Evolutionary conservation across 1,140 invertebrate species (phyloP), one percentile per base, ranked within the genome.

Genomic region (Musca domestica): DNA sequence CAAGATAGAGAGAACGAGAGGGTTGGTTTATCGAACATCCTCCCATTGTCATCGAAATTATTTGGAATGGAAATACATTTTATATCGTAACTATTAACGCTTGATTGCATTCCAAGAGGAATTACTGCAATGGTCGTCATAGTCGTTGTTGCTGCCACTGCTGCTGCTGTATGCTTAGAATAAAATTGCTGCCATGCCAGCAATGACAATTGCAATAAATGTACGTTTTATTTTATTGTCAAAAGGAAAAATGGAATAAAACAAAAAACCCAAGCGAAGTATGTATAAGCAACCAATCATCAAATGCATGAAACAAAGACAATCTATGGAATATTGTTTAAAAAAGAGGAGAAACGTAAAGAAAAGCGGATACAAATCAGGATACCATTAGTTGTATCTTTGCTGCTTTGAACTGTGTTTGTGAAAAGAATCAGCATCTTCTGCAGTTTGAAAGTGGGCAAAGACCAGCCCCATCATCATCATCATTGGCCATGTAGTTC

Each of bases 51-150:
- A 51, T 20, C 49, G n/a, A 51, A 75, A 77, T 75, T 71, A 76
- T 76, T 76, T 73, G 71, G 72, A 73, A 69, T 77, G 72, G 73
- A 73, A 72, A 22, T 52, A 14, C 20, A 27, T 41, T 41, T 41
- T 41, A 41, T 41, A 41, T 41, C 34, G 34, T 41, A 9, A 41
- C 30, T 61, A 20, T 61, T 61, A 61, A 61, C 56, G 27, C 27
- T 34, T 61, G 56, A 61, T 61, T 61, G 56, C 56, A 34, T 34
- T 20, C 27, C 30, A 61, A 54, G 17, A 19, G 48, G 20, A 51
- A 19, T 51, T 51, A 41, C 34, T 5, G 4, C 10, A 12, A 5
- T 41, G 34, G 34, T 41, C 27, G 27, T 30, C 27, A 30, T 30
- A 3, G 27, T 30, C 27, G 5, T 17, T 23, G 25, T 30, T 20